Conservation (phyloP, 2,888 invertebrate genomes). For the Archips xylosteana region DNA sequence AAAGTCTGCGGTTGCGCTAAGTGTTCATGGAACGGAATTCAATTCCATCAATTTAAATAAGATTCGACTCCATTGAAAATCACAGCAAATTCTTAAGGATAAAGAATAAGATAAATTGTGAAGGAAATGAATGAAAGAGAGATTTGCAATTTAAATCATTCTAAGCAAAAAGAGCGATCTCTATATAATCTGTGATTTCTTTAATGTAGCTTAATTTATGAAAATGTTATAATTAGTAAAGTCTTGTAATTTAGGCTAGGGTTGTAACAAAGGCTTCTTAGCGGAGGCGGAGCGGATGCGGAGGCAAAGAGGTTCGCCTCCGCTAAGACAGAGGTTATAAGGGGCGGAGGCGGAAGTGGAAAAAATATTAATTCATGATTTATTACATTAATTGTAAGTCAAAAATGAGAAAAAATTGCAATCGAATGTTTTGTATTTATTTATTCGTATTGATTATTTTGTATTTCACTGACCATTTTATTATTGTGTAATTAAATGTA, state of each 20-base stretch:
- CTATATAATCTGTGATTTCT: constrained; percentile 52
- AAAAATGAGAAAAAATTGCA: no score
- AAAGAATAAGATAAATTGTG: constrained; percentile 49
- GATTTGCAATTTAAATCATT: constrained; percentile 69
- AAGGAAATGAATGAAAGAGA: constrained; percentile 58
- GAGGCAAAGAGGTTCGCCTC: no score
- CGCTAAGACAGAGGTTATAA: no score
- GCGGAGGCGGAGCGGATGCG: no score
- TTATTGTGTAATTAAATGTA: no score
- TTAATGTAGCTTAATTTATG: constrained; percentile 46
- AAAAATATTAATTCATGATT: no score
- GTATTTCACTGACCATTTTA: no score
- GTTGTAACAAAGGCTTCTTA: no score
- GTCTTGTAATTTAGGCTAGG: constrained; percentile 15
- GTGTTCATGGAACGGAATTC: constrained; percentile 39
- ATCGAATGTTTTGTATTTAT: no score
- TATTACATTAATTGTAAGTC: no score
- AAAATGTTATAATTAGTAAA: constrained; percentile 22
- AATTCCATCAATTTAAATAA: constrained; percentile 46
- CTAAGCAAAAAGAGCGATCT: constrained; percentile 53
- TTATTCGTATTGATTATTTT: no score
- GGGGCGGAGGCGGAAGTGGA: no score
- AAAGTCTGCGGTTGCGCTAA: constrained; percentile 36
- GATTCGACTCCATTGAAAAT: constrained; percentile 51
- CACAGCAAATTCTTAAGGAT: constrained; percentile 55